Percentiles rank a stretch among this genome's conserved stretches.
Conservation (phyloP, 2,888 invertebrate genomes). For the Himalopsyche japonica region DNA sequence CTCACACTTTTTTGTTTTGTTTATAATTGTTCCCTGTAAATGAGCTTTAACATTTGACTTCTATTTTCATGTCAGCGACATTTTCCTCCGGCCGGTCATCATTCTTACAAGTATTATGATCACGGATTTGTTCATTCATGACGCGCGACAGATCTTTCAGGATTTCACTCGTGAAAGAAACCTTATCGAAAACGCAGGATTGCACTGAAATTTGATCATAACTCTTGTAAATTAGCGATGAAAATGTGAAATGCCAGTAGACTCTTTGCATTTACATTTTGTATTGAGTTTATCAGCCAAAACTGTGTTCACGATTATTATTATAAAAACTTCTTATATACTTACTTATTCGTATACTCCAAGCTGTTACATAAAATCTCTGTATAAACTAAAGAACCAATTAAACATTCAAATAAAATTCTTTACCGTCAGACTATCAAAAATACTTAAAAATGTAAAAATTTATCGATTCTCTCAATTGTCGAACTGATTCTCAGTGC, state of each 20-base stretch:
- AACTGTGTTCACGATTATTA: not conserved
- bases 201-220: not conserved
- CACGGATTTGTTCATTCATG: not conserved
- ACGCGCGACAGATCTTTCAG: too few species aligned
- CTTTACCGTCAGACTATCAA: not conserved
- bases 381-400: not conserved
- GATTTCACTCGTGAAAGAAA: too few species aligned
- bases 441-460: too few species aligned
- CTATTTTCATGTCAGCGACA: constrained; percentile 13
- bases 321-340: not conserved
- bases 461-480: too few species aligned
- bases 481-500: too few species aligned
- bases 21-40: constrained; percentile 32
- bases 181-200: too few species aligned
- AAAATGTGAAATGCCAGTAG: not conserved
- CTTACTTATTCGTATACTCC: not conserved
- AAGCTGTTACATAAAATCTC: not conserved
- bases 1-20: constrained; percentile 37
- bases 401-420: not conserved
- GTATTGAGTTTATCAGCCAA: not conserved
- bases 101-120: not conserved
- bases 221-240: not conserved
- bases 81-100: not conserved
- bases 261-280: not conserved
- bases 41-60: constrained; percentile 31